Conservation (phyloP, 2,888 invertebrate genomes). For the Plagiodera versicolora region DNA sequence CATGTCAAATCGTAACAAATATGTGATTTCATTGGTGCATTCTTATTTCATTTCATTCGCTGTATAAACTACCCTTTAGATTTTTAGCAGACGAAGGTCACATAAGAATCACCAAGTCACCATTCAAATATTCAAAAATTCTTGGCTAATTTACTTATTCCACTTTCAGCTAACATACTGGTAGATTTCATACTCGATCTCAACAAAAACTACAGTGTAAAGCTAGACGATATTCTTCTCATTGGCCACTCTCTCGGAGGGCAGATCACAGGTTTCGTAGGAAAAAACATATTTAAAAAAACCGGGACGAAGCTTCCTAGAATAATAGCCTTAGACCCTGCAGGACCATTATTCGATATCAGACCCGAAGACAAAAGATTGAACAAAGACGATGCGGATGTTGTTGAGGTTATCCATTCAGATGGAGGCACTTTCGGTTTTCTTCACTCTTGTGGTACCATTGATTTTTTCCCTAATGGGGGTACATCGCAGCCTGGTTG, state of each 20-base stretch:
- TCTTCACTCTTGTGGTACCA: conserved; percentile 38
- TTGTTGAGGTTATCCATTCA: conserved; percentile 46
- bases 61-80: too few species aligned
- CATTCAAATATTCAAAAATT: too few species aligned
- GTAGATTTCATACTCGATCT: conserved; percentile 37
- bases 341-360: conserved; percentile 39
- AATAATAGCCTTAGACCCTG: conserved; percentile 45
- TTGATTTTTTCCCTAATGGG: conserved; percentile 48
- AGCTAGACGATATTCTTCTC: conserved; percentile 36
- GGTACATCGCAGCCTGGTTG: conserved; percentile 46
- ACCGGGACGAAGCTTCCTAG: conserved; percentile 37
- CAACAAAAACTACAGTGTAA: conserved; percentile 35
- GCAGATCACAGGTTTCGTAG: conserved; percentile 41
- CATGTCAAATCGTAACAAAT: too few species aligned
- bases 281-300: conserved; percentile 37
- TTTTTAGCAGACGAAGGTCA: too few species aligned
- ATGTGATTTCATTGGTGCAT: too few species aligned
- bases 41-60: too few species aligned
- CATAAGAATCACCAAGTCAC: too few species aligned
- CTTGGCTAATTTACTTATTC: background rate
- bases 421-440: conserved; percentile 44
- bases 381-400: conserved; percentile 41
- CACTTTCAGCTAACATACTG: conserved; percentile 38
- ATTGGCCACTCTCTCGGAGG: conserved; percentile 46
- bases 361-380: conserved; percentile 38